Evolutionary conservation across 2,888 invertebrate species (phyloP).

Genomic region (Zaprionus obscuricornis): DNA sequence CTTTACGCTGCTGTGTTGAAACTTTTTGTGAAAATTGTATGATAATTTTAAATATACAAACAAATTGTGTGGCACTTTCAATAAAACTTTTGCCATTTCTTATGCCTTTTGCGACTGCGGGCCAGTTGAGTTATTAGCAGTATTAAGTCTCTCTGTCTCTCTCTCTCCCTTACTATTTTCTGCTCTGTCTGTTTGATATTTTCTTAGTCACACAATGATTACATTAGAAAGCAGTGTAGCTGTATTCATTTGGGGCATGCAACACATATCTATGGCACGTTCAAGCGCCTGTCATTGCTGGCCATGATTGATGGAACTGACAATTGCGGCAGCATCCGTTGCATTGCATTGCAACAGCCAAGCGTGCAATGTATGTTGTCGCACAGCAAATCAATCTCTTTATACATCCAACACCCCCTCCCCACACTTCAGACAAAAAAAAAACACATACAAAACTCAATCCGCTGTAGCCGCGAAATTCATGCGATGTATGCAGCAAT

Average conservation of each 20-base stretch:
- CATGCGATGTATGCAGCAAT: constrained; percentile 60
- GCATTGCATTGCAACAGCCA: no score
- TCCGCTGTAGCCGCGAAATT: constrained; percentile 47
- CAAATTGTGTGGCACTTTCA: constrained; percentile 79
- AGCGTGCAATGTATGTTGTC: no score
- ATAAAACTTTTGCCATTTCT: constrained; percentile 77
- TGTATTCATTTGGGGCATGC: constrained; percentile 6
- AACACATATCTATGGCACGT: constrained; percentile 25
- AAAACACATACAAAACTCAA: no score
- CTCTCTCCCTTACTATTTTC: neutral
- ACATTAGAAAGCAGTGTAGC: no score
- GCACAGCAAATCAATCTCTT: no score
- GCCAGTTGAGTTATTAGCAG: constrained; percentile 70
- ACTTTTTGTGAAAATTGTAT: constrained; percentile 71
- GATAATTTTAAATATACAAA: constrained; percentile 79
- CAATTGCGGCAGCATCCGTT: constrained; percentile 66
- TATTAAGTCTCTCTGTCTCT: constrained; percentile 51
- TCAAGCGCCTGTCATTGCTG: constrained; percentile 56
- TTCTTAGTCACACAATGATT: neutral
- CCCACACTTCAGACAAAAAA: no score
- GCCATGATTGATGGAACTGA: constrained; percentile 70
- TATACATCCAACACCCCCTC: constrained; percentile 8
- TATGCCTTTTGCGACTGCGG: constrained; percentile 25
- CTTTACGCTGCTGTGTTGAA: no score
- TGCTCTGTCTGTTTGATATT: neutral